Percentiles rank a stretch among this genome's conserved stretches.
Conservation (phyloP, 37 sponge, comb jelly and placozoan genomes). For the Cladorhizidae sp. region DNA sequence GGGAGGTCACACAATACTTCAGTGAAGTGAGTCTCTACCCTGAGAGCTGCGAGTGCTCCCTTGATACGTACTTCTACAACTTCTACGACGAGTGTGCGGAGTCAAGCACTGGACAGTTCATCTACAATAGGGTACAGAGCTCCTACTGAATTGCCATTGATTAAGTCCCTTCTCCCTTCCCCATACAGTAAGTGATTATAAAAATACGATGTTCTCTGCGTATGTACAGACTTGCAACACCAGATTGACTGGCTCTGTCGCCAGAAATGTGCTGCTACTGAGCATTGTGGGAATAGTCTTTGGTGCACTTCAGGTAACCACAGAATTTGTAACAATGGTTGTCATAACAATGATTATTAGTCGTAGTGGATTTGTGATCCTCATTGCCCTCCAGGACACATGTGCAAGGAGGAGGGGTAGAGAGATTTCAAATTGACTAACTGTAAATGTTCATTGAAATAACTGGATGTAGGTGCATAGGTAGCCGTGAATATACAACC, state of each 20-base stretch:
- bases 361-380: no score
- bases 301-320: conserved; percentile 9
- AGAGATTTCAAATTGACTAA: no score
- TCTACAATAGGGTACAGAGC: conserved; percentile 3
- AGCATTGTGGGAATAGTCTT: conserved; percentile 11
- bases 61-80: no score
- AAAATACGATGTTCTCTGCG: background rate
- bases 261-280: background rate
- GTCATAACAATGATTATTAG: no score
- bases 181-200: background rate
- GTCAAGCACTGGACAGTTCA: background rate
- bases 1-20: conserved; percentile 10
- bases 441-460: no score
- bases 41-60: conserved; percentile 30
- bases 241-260: background rate
- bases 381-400: no score
- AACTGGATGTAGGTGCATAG: no score
- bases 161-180: background rate
- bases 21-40: conserved; percentile 3
- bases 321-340: no score
- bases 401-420: no score
- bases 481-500: no score
- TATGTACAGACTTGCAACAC: background rate
- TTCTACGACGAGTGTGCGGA: background rate
- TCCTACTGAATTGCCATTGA: background rate